These are phyloP conservation scores for Galaxea fascicularis DNA, from an alignment of 92 coral and sea anemone genomes.

Conservation along the genomic window DNA sequence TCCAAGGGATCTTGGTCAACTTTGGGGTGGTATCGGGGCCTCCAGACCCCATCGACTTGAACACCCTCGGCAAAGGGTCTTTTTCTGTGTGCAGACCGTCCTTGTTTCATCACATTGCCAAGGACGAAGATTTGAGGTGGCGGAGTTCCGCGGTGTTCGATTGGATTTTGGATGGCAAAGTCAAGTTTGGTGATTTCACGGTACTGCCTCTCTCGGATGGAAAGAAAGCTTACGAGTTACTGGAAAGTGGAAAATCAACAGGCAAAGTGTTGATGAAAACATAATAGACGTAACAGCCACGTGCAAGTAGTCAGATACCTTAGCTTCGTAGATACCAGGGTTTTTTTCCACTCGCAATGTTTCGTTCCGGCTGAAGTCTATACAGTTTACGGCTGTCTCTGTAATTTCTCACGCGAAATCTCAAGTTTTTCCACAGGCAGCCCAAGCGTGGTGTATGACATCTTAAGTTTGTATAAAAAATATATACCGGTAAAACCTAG, in stretches of 20 bases:
- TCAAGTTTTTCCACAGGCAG: too few species aligned
- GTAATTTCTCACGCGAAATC: too few species aligned
- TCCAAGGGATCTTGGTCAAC: conserved; percentile 63
- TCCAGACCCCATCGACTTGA: conserved; percentile 60
- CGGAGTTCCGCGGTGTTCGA: conserved; percentile 69
- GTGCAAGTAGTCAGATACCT: too few species aligned
- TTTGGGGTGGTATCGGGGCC: conserved; percentile 71
- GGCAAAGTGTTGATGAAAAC: conserved; percentile 73
- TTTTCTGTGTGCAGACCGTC: conserved; percentile 57
- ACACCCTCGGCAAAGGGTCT: conserved; percentile 54
- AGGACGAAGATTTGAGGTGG: conserved; percentile 58
- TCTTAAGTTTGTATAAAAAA: too few species aligned
- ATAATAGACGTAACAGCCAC: neutral
- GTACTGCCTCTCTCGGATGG: conserved; percentile 65
- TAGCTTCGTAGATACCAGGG: too few species aligned
- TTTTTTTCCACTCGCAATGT: too few species aligned
- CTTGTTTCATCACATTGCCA: conserved; percentile 49
- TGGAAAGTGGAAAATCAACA: conserved; percentile 68
- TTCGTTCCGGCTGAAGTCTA: too few species aligned
- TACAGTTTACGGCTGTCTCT: too few species aligned
- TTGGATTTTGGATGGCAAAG: conserved; percentile 63
- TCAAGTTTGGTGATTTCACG: conserved; percentile 61
- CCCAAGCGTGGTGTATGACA: too few species aligned
- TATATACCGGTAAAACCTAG: too few species aligned
- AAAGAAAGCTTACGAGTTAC: conserved; percentile 66